phyloP scores from a whole-genome alignment of 2,113 vertebrate genomes.

The Ictalurus furcatus region DNA sequence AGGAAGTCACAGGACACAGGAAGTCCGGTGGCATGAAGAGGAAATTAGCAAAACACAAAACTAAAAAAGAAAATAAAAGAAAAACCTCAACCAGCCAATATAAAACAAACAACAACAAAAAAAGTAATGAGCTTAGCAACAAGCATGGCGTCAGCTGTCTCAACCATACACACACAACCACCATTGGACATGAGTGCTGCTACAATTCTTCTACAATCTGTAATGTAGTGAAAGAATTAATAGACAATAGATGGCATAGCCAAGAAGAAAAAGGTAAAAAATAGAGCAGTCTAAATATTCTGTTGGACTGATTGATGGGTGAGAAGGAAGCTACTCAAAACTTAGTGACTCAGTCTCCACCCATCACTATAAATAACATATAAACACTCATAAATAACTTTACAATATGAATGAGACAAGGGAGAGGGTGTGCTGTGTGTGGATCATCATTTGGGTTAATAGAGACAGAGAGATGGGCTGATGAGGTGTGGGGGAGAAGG shows the following conservation, averaged over 20 bases:
- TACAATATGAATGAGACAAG: slow-evolving; percentile 34
- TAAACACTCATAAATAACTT: slow-evolving; percentile 56
- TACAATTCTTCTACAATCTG: neutral
- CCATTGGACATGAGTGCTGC: neutral
- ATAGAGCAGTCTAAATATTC: neutral
- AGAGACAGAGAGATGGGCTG: slow-evolving; percentile 46
- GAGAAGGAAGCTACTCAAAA: neutral
- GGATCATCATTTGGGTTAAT: slow-evolving; percentile 65
- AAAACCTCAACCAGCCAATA: neutral
- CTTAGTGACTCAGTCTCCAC: slow-evolving; percentile 19
- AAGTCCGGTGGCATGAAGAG: slow-evolving; percentile 39
- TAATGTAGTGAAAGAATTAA: neutral
- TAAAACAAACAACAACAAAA: slow-evolving; percentile 34
- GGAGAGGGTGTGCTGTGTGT: slow-evolving; percentile 39
- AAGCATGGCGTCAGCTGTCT: neutral
- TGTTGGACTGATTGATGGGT: neutral
- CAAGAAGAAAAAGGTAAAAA: neutral
- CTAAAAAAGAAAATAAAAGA: slow-evolving; percentile 13
- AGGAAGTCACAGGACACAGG: slow-evolving; percentile 33
- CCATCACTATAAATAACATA: slow-evolving; percentile 46
- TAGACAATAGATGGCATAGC: neutral
- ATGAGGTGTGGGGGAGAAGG: slow-evolving; percentile 7
- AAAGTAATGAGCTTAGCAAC: neutral
- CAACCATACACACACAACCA: neutral
- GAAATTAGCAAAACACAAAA: slow-evolving; percentile 33